These are phyloP conservation scores for Pseudomyrmex flavicornis DNA, from an alignment of 1,140 invertebrate genomes.

Conservation along the genomic window DNA sequence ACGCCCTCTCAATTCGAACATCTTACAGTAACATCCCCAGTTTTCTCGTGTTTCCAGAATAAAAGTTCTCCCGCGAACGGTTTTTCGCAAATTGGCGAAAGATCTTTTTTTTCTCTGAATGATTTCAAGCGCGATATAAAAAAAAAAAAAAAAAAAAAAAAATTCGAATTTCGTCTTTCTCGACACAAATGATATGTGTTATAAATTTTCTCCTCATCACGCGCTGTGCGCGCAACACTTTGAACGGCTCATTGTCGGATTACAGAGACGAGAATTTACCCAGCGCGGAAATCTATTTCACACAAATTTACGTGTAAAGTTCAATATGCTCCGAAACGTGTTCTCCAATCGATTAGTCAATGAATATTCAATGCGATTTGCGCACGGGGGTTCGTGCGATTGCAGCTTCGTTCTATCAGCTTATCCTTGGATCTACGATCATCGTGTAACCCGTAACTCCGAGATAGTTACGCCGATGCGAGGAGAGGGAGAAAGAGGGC, in stretches of 20 bases:
- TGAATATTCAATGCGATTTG: slow-evolving; percentile 51
- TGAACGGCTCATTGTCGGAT: not conserved
- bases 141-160: not conserved
- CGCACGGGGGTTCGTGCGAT: slow-evolving; percentile 19
- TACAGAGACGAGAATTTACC: not conserved
- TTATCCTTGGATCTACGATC: slow-evolving; percentile 52
- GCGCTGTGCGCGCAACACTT: not conserved
- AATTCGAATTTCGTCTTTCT: too few relatives aligned
- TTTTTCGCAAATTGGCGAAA: not conserved
- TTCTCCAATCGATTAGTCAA: slow-evolving; percentile 56
- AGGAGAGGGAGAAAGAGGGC: not conserved
- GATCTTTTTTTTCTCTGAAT: not conserved
- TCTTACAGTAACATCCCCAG: not conserved
- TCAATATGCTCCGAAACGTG: slow-evolving; percentile 46
- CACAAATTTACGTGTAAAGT: slow-evolving; percentile 50
- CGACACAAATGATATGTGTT: too few relatives aligned
- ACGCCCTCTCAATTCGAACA: slow-evolving; percentile 35
- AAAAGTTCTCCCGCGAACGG: not conserved
- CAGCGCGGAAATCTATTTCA: slow-evolving; percentile 42
- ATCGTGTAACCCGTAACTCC: slow-evolving; percentile 36
- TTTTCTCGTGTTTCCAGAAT: not conserved
- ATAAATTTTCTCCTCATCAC: too few relatives aligned
- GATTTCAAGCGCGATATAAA: not conserved
- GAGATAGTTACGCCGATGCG: slow-evolving; percentile 49
- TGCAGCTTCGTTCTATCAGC: slow-evolving; percentile 49